These are phyloP conservation scores for Cromileptes altivelis DNA, from an alignment of 2,113 vertebrate species.

Conservation along the genomic window DNA sequence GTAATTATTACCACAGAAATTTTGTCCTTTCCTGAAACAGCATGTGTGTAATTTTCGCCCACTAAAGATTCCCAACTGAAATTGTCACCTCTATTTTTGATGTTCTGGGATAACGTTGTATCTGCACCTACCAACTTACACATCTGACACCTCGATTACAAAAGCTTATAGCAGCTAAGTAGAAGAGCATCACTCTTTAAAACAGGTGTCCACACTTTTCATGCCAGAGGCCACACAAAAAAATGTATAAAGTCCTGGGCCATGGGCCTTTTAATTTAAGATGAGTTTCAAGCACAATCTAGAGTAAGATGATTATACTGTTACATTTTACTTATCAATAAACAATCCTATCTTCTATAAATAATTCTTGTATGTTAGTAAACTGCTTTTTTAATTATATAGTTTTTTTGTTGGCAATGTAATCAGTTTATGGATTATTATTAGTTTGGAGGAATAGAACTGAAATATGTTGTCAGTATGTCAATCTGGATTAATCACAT, in stretches of 20 bases:
- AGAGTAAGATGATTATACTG: not conserved
- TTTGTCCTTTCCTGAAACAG: not conserved
- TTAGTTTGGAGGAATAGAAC: too few species aligned
- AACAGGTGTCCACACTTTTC: not conserved
- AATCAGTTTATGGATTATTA: too few species aligned
- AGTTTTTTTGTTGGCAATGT: too few species aligned
- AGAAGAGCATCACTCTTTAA: not conserved
- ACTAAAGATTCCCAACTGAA: not conserved
- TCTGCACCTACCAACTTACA: not conserved
- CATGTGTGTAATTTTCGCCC: not conserved
- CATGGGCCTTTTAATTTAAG: not conserved
- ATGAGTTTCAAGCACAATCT: not conserved
- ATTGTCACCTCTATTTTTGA: not conserved
- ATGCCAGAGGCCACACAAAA: not conserved
- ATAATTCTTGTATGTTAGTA: too few species aligned
- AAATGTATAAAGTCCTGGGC: not conserved
- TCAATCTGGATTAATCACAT: too few species aligned
- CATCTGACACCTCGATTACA: not conserved
- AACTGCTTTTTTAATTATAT: too few species aligned
- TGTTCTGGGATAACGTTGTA: not conserved
- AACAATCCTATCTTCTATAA: too few species aligned
- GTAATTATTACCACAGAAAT: conserved; percentile 4
- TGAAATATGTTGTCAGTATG: too few species aligned
- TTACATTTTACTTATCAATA: not conserved
- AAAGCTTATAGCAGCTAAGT: not conserved